phyloP scores from a whole-genome alignment of 23 tunicate species.

The Phallusia fumigata region DNA sequence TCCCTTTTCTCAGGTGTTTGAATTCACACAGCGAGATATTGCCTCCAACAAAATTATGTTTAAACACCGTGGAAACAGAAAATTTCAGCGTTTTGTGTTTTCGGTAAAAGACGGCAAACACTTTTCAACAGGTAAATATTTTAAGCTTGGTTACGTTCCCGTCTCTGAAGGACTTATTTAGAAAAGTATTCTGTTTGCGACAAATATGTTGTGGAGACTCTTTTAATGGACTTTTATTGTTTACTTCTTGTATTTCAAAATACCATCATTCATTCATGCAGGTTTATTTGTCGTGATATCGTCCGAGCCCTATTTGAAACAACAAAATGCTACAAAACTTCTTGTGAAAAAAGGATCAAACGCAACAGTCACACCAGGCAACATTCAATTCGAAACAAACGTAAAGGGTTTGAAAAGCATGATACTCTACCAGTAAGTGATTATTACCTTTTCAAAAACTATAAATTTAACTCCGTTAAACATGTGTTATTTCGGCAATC shows the following conservation, averaged over 20 bases:
- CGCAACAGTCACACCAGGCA: conserved; percentile 19
- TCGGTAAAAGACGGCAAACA: conserved; percentile 78
- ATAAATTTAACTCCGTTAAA: no score
- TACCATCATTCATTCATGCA: background rate
- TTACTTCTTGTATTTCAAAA: background rate
- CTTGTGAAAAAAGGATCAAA: conserved; percentile 39
- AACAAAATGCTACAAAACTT: conserved; percentile 27
- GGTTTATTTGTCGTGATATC: conserved; percentile 75
- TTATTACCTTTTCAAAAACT: no score
- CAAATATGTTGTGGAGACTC: no score
- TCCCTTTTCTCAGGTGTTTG: conserved; percentile 74
- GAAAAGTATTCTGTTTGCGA: no score
- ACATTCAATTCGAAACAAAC: conserved; percentile 44
- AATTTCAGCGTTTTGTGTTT: conserved; percentile 79
- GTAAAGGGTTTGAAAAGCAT: conserved; percentile 41
- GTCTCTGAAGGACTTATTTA: no score
- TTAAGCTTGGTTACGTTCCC: no score
- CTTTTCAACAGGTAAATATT: conserved; percentile 51
- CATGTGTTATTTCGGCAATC: no score
- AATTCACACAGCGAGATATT: conserved; percentile 75
- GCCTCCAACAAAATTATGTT: conserved; percentile 45
- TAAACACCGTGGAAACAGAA: conserved; percentile 52
- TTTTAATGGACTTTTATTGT: no score
- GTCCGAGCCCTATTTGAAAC: conserved; percentile 50
- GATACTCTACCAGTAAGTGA: conserved; percentile 59